Evolutionary conservation across 1,140 invertebrate genomes (phyloP), one percentile per base, ranked within the genome.

Genomic region (Gryllus bimaculatus): DNA sequence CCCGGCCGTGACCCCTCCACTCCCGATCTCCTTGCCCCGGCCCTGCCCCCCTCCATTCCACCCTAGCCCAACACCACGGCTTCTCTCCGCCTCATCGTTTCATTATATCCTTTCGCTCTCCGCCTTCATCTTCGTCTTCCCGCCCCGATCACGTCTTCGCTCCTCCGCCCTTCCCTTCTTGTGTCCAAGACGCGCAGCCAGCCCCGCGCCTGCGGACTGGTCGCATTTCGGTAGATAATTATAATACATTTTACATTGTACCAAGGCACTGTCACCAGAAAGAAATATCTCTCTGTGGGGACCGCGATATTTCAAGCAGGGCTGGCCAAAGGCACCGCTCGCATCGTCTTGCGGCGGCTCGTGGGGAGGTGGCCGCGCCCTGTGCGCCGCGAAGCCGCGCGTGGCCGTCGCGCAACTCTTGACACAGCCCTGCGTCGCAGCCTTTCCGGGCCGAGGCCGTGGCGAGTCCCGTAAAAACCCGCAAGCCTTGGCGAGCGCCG

Each of bases 211-310:
- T 66, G 54, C 7, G 54, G 18, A 66, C 54, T 66, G 54, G 54
- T 66, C 54, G 54, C 54, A 66, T 66, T 66, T 66, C 54, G 54
- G 54, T 66, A 66, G 54, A 66, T 66, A 66, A 66, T 66, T 66
- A 66, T 66, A 66, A 66, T 66, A 66, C 54, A 66, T 66, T 66
- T 66, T 66, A 66, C 54, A 66, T 66, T 66, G 54, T 66, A 66
- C 54, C 54, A 66, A 66, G 54, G 54, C 54, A 66, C 54, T 66
- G 54, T 66, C 54, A 66, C 54, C 54, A 66, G 54, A 66, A 66
- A 7, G 7, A 66, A n/a, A n/a, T n/a, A 66, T 66, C 2, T 66
- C 54, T 66, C 54, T 18, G 54, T 18, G 54, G 54, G 54, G 54
- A 66, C 54, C 54, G 54, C 54, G 54, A 66, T 66, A 66, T 66